Evolutionary conservation across 2,113 vertebrate genomes (phyloP).

Genomic region (Ageneiosus marmoratus): DNA sequence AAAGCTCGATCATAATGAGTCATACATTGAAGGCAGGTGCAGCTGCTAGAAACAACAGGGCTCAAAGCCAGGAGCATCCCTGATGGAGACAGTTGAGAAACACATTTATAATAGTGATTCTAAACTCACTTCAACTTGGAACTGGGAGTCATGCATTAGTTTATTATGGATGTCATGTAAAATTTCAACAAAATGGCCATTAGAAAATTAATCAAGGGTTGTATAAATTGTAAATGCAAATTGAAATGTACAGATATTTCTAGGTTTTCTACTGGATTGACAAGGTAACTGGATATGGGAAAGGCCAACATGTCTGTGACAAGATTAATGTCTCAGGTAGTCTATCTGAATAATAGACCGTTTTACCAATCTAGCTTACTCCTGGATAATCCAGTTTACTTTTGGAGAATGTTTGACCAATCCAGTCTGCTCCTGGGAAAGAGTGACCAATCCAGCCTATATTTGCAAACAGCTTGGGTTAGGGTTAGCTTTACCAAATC

Average conservation of each 20-base stretch:
- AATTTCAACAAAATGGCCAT: background rate
- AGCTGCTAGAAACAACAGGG: conserved; percentile 36
- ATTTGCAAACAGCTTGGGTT: no score
- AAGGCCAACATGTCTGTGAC: background rate
- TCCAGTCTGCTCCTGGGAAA: no score
- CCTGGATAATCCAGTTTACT: no score
- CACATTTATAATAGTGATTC: conserved; percentile 29
- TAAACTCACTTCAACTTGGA: conserved; percentile 18
- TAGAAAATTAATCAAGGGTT: background rate
- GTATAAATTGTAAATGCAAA: background rate
- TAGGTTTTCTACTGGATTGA: background rate
- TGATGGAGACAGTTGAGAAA: conserved; percentile 39
- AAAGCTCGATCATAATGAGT: conserved; percentile 41
- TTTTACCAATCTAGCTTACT: no score
- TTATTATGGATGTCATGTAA: background rate
- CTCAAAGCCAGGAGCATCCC: conserved; percentile 40
- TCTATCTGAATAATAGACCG: background rate
- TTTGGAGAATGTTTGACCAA: no score
- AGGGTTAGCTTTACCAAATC: no score
- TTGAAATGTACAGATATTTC: background rate
- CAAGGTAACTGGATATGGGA: background rate
- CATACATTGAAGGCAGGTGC: conserved; percentile 32
- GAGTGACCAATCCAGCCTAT: no score
- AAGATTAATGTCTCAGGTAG: background rate
- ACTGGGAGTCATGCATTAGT: background rate